Evolutionary conservation across 2,888 invertebrate genomes (phyloP), one percentile per base, ranked within the genome.

Genomic region (Xanthorhoe designata): DNA sequence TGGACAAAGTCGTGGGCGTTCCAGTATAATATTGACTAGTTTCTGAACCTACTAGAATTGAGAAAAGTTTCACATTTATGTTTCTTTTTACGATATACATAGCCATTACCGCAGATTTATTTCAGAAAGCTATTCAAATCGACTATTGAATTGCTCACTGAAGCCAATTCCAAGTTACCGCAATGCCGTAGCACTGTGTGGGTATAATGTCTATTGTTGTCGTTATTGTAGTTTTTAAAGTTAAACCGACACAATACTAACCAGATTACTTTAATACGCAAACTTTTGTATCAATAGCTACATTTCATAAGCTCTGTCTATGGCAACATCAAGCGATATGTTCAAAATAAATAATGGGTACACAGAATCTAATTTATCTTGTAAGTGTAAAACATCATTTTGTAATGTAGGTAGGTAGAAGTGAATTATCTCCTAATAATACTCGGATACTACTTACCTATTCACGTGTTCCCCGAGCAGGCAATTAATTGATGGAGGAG

Each of bases 401-500:
- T 42, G 38, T 10, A 42, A 42, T 42, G 32, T 7, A 6, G 32
- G 4, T 6, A 32, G 2, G 32, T 32, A 13, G 13, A 42, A 50
- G 49, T 58, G 63, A 69, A 74, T 57, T 59, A 59, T 64, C 49
- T 58, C 10, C 45, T 17, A 1, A 18, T 52, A n/a, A 29, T 15
- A 15, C 10, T 10, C 29, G n/a, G 7, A 49, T 60, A 15, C 15
- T 45, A 56, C 42, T 35, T 50, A 15, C 10, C 38, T 38, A 53
- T 69, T 68, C 70, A 68, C 69, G 68, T 81, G 77, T 80, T 81
- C 78, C 73, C 58, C 68, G 69, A 72, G 72, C 71, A 63, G 61
- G 69, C 64, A 69, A 38, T 77, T 85, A 84, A 85, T 85, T 82
- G 80, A 83, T 76, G 79, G 74, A 75, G 74, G 70, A 69, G 64